A percentile compares a stretch with the other conserved stretches of the same genome.
Conservation (phyloP, 2,888 invertebrate genomes). For the Leucania comma region DNA sequence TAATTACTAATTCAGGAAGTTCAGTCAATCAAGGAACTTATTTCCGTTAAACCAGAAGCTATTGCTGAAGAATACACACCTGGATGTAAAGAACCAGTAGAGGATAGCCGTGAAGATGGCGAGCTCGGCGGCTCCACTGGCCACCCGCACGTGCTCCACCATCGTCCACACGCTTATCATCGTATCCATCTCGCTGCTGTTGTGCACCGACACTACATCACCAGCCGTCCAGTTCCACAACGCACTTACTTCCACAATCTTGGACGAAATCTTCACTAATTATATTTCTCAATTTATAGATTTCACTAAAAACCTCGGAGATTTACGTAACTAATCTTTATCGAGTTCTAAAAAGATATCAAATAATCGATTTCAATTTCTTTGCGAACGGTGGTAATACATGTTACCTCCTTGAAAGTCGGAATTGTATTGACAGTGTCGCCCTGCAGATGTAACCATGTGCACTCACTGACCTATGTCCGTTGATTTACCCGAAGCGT, state of each 20-base stretch:
- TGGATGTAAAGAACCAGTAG: conserved; percentile 92
- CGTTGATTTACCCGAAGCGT: conserved; percentile 62
- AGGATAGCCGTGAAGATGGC: conserved; percentile 91
- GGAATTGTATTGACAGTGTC: conserved; percentile 62
- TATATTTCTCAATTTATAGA: conserved; percentile 49
- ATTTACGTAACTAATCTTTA: conserved; percentile 51
- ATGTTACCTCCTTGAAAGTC: conserved; percentile 63
- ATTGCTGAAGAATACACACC: conserved; percentile 77
- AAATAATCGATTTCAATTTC: conserved; percentile 61
- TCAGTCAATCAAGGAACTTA: neutral
- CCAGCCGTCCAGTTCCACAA: conserved; percentile 79
- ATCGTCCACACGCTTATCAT: conserved; percentile 87
- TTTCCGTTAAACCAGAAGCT: conserved; percentile 7
- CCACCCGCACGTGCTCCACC: conserved; percentile 88
- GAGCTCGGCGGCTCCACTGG: conserved; percentile 91
- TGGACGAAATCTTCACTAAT: conserved; percentile 69
- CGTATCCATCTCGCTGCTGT: conserved; percentile 83
- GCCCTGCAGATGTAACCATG: conserved; percentile 55
- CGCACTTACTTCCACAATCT: conserved; percentile 77
- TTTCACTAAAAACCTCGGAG: conserved; percentile 54
- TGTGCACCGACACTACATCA: conserved; percentile 81
- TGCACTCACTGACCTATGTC: conserved; percentile 64
- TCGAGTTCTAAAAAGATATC: conserved; percentile 57
- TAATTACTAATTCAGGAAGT: neutral
- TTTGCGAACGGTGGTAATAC: conserved; percentile 58